phyloP scores from a whole-genome alignment of 2,113 vertebrate genomes.

The Nerophis lumbriciformis region DNA sequence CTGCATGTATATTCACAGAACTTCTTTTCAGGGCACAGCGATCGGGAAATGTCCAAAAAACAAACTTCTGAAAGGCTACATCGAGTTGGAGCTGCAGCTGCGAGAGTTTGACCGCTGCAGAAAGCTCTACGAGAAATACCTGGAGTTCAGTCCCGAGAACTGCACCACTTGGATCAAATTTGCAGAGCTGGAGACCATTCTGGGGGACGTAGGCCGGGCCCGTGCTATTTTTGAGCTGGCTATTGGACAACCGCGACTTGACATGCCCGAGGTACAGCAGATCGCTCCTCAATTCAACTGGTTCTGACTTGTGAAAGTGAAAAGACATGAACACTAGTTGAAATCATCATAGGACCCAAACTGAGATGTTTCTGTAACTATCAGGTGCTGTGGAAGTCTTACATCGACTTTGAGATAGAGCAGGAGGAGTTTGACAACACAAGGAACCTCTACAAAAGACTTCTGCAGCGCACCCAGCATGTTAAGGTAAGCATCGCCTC shows the following conservation, averaged over 20 bases:
- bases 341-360: not conserved
- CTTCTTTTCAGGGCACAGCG: conserved; percentile 75
- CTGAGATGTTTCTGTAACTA: conserved; percentile 3
- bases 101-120: conserved; percentile 95
- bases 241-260: conserved; percentile 89
- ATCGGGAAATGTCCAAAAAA: conserved; percentile 96
- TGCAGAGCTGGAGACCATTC: conserved; percentile 91
- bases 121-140: conserved; percentile 95
- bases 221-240: conserved; percentile 93
- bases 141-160: conserved; percentile 93
- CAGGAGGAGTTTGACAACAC: conserved; percentile 94
- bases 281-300: not conserved
- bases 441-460: conserved; percentile 84
- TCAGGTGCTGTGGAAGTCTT: conserved; percentile 98
- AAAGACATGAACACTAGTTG: not conserved
- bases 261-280: conserved; percentile 89
- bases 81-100: conserved; percentile 91
- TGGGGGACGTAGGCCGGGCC: conserved; percentile 86
- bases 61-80: conserved; percentile 98
- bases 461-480: conserved; percentile 92
- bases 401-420: conserved; percentile 97
- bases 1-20: not conserved
- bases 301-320: no score
- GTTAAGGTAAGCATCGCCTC: conserved; percentile 79
- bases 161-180: conserved; percentile 99